Evolutionary conservation across 2,888 invertebrate genomes (phyloP), one percentile per base, ranked within the genome.

Genomic region (Phengaris arion): DNA sequence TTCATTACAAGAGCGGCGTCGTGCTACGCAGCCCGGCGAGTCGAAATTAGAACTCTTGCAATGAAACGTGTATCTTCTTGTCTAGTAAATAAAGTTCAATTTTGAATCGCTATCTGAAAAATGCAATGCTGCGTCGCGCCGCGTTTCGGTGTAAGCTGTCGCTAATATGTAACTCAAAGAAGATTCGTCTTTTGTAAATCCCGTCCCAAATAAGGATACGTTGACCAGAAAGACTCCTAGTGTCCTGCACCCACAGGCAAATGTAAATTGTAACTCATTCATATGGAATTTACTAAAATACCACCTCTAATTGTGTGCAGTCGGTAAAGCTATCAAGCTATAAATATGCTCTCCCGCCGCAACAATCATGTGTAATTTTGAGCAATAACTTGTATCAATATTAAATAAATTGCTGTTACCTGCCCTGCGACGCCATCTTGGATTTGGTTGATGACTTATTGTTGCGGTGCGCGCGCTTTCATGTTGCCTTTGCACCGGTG

Each of bases 331-430:
- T 79, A 79, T 82, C 81, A 80, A 84, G 81, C 82, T 84, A 85
- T 87, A 87, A 87, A 86, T 85, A 85, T 80, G 80, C 81, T 80
- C 81, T 80, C 80, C 83, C 81, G 77, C 84, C 80, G 81, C 86
- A 85, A 83, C 86, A 85, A 92, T 92, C 91, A 91, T 89, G 84
- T 89, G 86, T 91, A 91, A 92, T 92, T 92, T 92, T 80, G 85
- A 83, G 87, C 90, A 87, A 89, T 91, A 91, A 92, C 87, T 88
- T 87, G 86, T 87, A 91, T 89, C 90, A 91, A 91, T 91, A 91
- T 89, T 86, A 89, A 90, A 91, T 85, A 91, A 92, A 91, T 91
- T 90, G 88, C 74, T 76, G 79, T 82, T 83, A 84, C 85, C 84
- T 84, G 85, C 85, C 83, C 85, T 80, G 76, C 82, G 81, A 80